Percentiles rank a stretch among this genome's conserved stretches.
Evolutionary conservation across 92 coral and sea anemone species (phyloP).

Genomic region (Actinostola sp.): DNA sequence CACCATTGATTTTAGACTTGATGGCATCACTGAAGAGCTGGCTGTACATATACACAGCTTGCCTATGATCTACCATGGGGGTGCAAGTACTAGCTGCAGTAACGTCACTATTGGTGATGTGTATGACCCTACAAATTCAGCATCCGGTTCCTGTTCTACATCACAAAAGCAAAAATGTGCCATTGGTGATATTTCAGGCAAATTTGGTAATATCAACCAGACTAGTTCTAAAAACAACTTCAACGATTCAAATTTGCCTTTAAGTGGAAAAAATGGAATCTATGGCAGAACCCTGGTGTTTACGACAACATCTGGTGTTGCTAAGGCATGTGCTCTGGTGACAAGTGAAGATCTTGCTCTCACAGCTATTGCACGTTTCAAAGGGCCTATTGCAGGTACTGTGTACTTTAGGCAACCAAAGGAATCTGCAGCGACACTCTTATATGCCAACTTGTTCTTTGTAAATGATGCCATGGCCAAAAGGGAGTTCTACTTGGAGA

Average conservation of each 20-base stretch:
- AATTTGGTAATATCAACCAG: constrained; percentile 58
- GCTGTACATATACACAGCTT: constrained; percentile 67
- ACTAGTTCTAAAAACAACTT: constrained; percentile 24
- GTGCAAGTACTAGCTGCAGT: constrained; percentile 67
- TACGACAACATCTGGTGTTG: constrained; percentile 33
- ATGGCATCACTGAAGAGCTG: constrained; percentile 71
- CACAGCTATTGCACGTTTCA: constrained; percentile 72
- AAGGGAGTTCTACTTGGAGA: constrained; percentile 47
- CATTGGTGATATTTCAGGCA: constrained; percentile 78
- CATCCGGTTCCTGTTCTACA: constrained; percentile 38
- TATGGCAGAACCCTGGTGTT: constrained; percentile 82
- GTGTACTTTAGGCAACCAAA: constrained; percentile 76
- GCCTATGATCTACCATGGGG: constrained; percentile 89
- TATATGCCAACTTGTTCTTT: constrained; percentile 73
- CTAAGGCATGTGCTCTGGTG: constrained; percentile 86
- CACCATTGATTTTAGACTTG: constrained; percentile 60
- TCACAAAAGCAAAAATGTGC: constrained; percentile 64
- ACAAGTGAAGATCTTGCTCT: constrained; percentile 43
- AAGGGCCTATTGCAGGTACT: constrained; percentile 83
- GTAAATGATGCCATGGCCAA: constrained; percentile 40
- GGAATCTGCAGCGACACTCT: constrained; percentile 47
- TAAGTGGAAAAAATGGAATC: constrained; percentile 70
- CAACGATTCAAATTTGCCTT: constrained; percentile 58
- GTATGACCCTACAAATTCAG: constrained; percentile 69
- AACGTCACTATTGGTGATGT: constrained; percentile 59